Base-by-base conservation (phyloP, 1,140 invertebrate species). In the Eumeta japonica region DNA sequence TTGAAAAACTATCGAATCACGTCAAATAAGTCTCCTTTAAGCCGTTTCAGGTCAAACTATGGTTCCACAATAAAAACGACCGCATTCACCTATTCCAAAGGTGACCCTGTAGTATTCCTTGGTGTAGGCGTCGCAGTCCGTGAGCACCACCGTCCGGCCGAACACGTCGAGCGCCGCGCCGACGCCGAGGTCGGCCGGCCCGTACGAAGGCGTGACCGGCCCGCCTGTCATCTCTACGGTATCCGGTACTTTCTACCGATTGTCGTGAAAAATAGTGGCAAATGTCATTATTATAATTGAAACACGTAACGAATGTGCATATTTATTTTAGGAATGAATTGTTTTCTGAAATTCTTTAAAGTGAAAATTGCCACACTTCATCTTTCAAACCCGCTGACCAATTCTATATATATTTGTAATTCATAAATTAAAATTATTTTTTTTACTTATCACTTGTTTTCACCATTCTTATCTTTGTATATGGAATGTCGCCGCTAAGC, bases 81-180 rank as follows among this genome's bases (percentile, higher is more conserved):
- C n/a, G n/a, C n/a, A 45, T 50, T 43, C 50, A 76, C 75, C 73
- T 42, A 76, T 62, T 11, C 75, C 75, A 45, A 75, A 77, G 11
- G 78, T 82, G 18, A 81, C 81, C 45, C 84, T 81, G 62, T 93
- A 96, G 74, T 90, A 96, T 28, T 89, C 83, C 59, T 87, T 90
- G 0, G 92, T 97, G 51, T 89, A 94, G 11, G 79, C 75, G 72
- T 97, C 93, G 46, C 90, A 89, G 58, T 94, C 86, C 0, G 84
- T 89, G 0, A 97, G 71, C 0, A 92, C 76, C 15, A 96, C 81
- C 29, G 83, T 81, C 30, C 92, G 77, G 4, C 90, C 90, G 48
- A 84, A 93, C 11, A 92, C 82, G 45, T 87, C 85, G 1, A 96
- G 61, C 1, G 84, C 78, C 1, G 85, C 82, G 1, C 92, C 92